Percentiles rank a stretch among this genome's conserved stretches.
phyloP scores from a whole-genome alignment of 1,140 invertebrate species.

The Leptestheria dahalacensis region DNA sequence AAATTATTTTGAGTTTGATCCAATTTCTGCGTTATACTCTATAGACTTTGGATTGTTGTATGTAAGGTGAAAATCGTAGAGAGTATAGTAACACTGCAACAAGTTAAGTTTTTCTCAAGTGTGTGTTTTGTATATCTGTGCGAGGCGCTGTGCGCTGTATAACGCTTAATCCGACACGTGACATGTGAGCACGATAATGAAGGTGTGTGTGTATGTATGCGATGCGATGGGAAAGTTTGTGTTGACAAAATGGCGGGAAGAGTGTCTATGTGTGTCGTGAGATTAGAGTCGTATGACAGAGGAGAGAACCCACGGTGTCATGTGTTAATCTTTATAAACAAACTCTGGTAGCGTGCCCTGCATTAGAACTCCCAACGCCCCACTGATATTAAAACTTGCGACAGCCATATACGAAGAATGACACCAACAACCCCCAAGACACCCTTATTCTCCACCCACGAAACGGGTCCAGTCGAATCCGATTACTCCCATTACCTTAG shows the following conservation, averaged over 20 bases:
- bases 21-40: too few relatives aligned
- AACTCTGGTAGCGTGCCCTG: not conserved
- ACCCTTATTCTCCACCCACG: not conserved
- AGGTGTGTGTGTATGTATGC: not conserved
- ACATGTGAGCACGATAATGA: not conserved
- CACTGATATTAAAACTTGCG: not conserved
- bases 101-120: too few relatives aligned
- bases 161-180: not conserved
- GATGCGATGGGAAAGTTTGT: not conserved
- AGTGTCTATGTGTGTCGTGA: not conserved
- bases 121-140: not conserved
- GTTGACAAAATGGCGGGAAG: not conserved
- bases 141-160: not conserved
- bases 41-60: too few relatives aligned
- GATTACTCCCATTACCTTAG: too few relatives aligned
- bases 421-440: not conserved
- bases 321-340: not conserved
- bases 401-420: not conserved
- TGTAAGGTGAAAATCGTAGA: too few relatives aligned
- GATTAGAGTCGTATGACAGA: not conserved
- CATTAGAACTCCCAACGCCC: not conserved
- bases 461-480: not conserved
- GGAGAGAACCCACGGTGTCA: not conserved
- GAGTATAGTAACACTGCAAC: too few relatives aligned
- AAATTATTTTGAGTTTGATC: too few relatives aligned